Evolutionary conservation across 2,113 vertebrate species (phyloP).

Genomic region (Rutilus rutilus): DNA sequence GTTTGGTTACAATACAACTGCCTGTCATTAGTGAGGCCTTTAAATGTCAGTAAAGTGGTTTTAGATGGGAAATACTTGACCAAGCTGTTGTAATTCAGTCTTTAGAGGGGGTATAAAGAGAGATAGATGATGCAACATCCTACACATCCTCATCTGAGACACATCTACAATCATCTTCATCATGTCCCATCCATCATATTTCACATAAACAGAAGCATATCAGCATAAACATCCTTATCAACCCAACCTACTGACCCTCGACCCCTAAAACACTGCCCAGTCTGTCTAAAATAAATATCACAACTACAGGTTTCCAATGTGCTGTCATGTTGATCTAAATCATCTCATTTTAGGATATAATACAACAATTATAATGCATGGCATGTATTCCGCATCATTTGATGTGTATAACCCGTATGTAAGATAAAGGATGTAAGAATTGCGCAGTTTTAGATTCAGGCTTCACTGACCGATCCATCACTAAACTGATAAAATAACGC

Average conservation of each 20-base stretch:
- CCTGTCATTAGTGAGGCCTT: neutral
- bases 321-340: neutral
- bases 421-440: constrained; percentile 51
- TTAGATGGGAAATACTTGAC: neutral
- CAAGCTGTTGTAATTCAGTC: neutral
- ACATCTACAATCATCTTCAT: neutral
- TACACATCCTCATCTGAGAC: constrained; percentile 28
- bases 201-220: neutral
- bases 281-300: neutral
- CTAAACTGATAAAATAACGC: neutral
- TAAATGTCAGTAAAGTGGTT: constrained; percentile 14
- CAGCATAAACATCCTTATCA: neutral
- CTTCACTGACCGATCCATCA: constrained; percentile 12
- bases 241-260: neutral
- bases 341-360: neutral
- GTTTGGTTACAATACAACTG: constrained; percentile 6
- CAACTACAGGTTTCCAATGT: neutral
- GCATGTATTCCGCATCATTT: neutral
- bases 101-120: neutral
- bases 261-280: neutral
- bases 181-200: constrained; percentile 3
- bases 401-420: constrained; percentile 18
- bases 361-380: neutral
- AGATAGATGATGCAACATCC: constrained; percentile 37
- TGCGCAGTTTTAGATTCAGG: constrained; percentile 67